Percentiles rank a stretch among this genome's conserved stretches.
Evolutionary conservation across 2,888 invertebrate genomes (phyloP).

Genomic region (Cheilosia variabilis): DNA sequence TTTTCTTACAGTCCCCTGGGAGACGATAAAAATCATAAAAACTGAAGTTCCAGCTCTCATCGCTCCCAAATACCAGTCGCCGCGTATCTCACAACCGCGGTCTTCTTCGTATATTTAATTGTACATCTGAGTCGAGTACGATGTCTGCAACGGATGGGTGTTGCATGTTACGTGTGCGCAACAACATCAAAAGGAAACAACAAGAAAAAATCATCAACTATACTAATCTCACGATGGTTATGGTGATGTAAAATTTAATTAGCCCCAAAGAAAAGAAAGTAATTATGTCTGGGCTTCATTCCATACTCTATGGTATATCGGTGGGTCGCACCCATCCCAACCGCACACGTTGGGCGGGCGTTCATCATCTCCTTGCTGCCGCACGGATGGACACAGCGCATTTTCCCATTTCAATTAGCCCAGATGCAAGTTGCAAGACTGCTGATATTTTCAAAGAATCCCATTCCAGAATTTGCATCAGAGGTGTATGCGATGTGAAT

Average conservation of each 20-base stretch:
- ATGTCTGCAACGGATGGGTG: constrained; percentile 68
- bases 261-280: constrained; percentile 67
- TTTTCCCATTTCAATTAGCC: constrained; percentile 61
- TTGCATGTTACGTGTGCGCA: constrained; percentile 59
- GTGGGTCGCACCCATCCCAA: too few relatives aligned
- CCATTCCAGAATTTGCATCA: constrained; percentile 35
- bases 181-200: constrained; percentile 27
- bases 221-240: constrained; percentile 63
- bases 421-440: constrained; percentile 35
- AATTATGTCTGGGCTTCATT: constrained; percentile 48
- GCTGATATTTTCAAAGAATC: constrained; percentile 23
- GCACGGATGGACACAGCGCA: constrained; percentile 13
- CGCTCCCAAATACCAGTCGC: constrained; percentile 42
- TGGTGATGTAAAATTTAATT: constrained; percentile 73
- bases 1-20: constrained; percentile 29
- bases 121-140: constrained; percentile 36
- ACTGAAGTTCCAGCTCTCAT: constrained; percentile 33
- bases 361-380: background rate
- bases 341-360: constrained; percentile 2
- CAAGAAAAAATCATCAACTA: constrained; percentile 27
- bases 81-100: constrained; percentile 7
- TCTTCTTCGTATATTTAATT: constrained; percentile 40
- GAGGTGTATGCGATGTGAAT: constrained; percentile 36
- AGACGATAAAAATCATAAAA: constrained; percentile 30
- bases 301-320: too few relatives aligned